These are phyloP conservation scores for Aporophyla lueneburgensis DNA, from an alignment of 2,888 invertebrate genomes.

Conservation along the genomic window DNA sequence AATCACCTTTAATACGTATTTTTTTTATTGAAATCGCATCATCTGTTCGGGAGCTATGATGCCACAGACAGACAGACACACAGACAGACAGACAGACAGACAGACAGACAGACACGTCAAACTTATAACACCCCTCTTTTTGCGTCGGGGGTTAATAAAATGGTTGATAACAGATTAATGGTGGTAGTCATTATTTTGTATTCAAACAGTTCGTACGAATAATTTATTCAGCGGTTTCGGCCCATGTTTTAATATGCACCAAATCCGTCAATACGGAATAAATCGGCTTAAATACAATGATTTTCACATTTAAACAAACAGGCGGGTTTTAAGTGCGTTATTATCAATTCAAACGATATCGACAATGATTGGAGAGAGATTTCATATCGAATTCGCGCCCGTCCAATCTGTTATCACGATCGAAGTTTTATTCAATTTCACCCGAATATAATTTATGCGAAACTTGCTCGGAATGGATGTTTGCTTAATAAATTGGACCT, in stretches of 20 bases:
- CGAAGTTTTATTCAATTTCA: conserved; percentile 50
- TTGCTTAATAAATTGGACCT: conserved; percentile 54
- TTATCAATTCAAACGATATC: conserved; percentile 51
- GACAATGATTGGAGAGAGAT: conserved; percentile 23
- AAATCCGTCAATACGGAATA: conserved; percentile 17
- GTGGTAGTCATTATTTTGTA: conserved; percentile 18
- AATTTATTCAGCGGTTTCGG: conserved; percentile 29
- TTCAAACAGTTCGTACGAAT: conserved; percentile 26
- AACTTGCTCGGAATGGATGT: conserved; percentile 50
- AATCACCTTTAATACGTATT: too few relatives aligned
- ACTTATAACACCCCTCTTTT: too few relatives aligned
- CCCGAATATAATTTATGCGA: conserved; percentile 52
- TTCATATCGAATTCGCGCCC: conserved; percentile 34
- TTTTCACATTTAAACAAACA: conserved; percentile 32
- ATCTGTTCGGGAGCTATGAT: too few relatives aligned
- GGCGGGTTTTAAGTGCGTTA: conserved; percentile 33
- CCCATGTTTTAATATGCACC: conserved; percentile 26
- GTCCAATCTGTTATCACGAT: conserved; percentile 35
- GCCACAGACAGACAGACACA: too few relatives aligned
- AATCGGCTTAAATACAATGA: conserved; percentile 17
- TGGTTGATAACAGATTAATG: conserved; percentile 29
- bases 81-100: too few relatives aligned
- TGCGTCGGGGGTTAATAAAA: too few relatives aligned
- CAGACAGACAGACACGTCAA: too few relatives aligned
- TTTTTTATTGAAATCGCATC: too few relatives aligned